Conservation (phyloP, 2,113 vertebrate species). For the Sardina pilchardus region DNA sequence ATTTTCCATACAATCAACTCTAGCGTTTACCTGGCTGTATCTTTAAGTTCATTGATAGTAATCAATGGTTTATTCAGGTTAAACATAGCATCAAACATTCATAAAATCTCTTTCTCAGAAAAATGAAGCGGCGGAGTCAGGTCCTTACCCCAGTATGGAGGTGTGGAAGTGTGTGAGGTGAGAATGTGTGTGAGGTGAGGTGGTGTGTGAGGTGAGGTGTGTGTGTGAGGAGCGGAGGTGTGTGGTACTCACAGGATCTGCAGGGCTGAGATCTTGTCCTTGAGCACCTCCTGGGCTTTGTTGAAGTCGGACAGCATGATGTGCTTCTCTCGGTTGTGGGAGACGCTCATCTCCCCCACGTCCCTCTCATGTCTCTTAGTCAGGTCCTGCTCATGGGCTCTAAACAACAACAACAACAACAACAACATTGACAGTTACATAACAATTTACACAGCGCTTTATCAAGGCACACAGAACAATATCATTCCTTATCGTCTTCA, state of each 20-base stretch:
- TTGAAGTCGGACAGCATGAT: slow-evolving; percentile 96
- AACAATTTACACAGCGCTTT: too few relatives aligned
- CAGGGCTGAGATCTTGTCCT: slow-evolving; percentile 96
- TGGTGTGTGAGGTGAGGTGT: too few relatives aligned
- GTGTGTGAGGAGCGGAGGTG: not conserved
- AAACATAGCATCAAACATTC: too few relatives aligned
- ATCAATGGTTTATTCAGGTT: not conserved
- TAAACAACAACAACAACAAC: slow-evolving; percentile 63
- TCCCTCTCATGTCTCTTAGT: slow-evolving; percentile 90
- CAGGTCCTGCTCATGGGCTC: slow-evolving; percentile 95
- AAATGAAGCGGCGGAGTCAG: too few relatives aligned
- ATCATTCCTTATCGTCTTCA: not conserved
- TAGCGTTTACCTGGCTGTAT: not conserved
- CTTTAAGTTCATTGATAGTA: not conserved
- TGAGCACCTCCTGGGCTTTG: slow-evolving; percentile 96
- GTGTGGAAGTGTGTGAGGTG: too few relatives aligned
- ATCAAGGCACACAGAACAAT: not conserved
- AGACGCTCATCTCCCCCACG: slow-evolving; percentile 82
- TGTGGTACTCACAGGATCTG: slow-evolving; percentile 88
- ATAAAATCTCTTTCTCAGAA: too few relatives aligned
- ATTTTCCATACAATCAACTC: not conserved
- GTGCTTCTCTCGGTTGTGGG: slow-evolving; percentile 90
- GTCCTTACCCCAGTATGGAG: too few relatives aligned
- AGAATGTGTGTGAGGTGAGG: too few relatives aligned
- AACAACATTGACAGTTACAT: not conserved